Conservation (phyloP, 1,140 invertebrate species). For the Agraylea sexmaculata region DNA sequence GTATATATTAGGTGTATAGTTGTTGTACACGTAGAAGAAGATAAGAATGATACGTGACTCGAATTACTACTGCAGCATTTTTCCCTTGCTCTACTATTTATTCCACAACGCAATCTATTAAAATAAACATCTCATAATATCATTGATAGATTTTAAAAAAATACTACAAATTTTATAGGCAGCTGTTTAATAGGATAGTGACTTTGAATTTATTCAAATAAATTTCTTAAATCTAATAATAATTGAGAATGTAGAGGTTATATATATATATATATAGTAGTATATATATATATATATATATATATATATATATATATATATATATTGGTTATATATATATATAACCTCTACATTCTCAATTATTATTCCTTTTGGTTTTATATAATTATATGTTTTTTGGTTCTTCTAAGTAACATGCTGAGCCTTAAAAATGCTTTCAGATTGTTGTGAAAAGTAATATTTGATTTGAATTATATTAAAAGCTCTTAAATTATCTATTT, state of each 20-base stretch:
- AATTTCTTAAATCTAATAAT: background rate
- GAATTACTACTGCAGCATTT: constrained; percentile 9
- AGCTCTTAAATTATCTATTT: no score
- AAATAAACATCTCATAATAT: constrained; percentile 11
- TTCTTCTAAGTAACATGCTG: no score
- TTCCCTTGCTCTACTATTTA: constrained; percentile 7
- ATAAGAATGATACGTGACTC: constrained; percentile 13
- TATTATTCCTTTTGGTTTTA: no score
- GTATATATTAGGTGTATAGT: background rate
- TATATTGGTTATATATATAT: no score
- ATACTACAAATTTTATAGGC: background rate
- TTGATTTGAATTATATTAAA: no score
- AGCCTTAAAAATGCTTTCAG: no score
- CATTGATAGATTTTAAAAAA: background rate
- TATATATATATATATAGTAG: background rate
- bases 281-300: no score
- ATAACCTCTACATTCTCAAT: no score
- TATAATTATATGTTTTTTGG: no score
- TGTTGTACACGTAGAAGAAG: constrained; percentile 6
- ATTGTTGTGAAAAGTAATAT: no score
- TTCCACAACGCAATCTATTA: background rate
- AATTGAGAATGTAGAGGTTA: background rate
- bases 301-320: no score
- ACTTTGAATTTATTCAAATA: background rate
- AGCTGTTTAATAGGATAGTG: background rate